A percentile compares a stretch with the other conserved stretches of the same genome.
Conservation (phyloP, 2,888 invertebrate species). For the Coremacera marginata region DNA sequence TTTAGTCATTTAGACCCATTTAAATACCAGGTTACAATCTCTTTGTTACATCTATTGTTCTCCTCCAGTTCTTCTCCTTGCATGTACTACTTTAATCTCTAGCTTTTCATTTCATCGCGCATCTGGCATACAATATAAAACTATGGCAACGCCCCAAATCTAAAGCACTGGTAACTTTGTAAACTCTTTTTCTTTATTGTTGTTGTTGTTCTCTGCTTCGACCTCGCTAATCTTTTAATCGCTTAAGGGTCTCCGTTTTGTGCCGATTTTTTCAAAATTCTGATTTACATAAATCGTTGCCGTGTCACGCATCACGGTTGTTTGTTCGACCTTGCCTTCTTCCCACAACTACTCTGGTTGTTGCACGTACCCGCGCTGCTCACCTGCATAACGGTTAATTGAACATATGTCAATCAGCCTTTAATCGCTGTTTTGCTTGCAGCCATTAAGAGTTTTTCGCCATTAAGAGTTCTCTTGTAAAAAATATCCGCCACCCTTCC, state of each 20-base stretch:
- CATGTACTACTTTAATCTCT: no score
- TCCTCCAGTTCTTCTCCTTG: no score
- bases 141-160: conserved; percentile 21
- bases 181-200: not conserved
- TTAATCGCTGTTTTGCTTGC: not conserved
- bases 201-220: not conserved
- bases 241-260: not conserved
- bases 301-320: not conserved
- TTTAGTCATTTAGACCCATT: no score
- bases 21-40: no score
- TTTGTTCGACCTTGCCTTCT: not conserved
- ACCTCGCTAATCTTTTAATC: not conserved
- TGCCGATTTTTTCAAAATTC: not conserved
- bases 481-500: not conserved
- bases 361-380: not conserved
- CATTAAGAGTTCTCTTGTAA: not conserved
- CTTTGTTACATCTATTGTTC: no score
- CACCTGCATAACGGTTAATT: conserved; percentile 30
- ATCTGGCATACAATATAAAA: conserved; percentile 7
- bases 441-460: not conserved
- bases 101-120: not conserved
- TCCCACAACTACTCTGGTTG: not conserved
- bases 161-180: not conserved
- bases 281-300: conserved; percentile 2
- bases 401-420: conserved; percentile 17